Conservation (phyloP, 2,888 invertebrate species). For the Osmoderma eremita region DNA sequence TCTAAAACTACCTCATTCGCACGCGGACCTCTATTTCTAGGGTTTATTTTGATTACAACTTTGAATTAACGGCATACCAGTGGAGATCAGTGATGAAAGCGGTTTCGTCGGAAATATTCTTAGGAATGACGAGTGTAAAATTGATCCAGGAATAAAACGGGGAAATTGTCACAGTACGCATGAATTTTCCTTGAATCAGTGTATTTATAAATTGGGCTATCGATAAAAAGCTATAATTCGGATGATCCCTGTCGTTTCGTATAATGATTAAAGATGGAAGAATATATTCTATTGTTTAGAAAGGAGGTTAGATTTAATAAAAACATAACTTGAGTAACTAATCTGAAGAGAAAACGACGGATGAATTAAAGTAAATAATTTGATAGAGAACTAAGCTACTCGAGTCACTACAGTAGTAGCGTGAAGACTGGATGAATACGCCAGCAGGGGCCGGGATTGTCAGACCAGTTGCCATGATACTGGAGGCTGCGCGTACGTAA, state of each 20-base stretch:
- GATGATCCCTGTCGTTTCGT: constrained; percentile 52
- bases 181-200: constrained; percentile 17
- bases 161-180: constrained; percentile 38
- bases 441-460: constrained; percentile 52
- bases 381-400: constrained; percentile 53
- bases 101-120: constrained; percentile 45
- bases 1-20: constrained; percentile 46
- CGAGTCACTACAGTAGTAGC: constrained; percentile 56
- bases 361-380: constrained; percentile 46
- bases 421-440: constrained; percentile 50
- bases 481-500: constrained; percentile 53
- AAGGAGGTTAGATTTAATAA: constrained; percentile 16
- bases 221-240: constrained; percentile 46
- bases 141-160: constrained; percentile 40
- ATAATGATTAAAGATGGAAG: constrained; percentile 35
- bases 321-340: constrained; percentile 13
- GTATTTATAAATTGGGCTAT: constrained; percentile 11
- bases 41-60: constrained; percentile 47
- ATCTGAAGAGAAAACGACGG: constrained; percentile 38
- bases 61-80: constrained; percentile 41
- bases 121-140: constrained; percentile 48
- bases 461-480: constrained; percentile 54
- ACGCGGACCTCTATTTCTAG: constrained; percentile 43
- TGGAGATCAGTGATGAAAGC: constrained; percentile 34
- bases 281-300: constrained; percentile 6